Evolutionary conservation across 2,797 vertebrate genomes (phyloP).

Genomic region (Limnodromus scolopaceus): DNA sequence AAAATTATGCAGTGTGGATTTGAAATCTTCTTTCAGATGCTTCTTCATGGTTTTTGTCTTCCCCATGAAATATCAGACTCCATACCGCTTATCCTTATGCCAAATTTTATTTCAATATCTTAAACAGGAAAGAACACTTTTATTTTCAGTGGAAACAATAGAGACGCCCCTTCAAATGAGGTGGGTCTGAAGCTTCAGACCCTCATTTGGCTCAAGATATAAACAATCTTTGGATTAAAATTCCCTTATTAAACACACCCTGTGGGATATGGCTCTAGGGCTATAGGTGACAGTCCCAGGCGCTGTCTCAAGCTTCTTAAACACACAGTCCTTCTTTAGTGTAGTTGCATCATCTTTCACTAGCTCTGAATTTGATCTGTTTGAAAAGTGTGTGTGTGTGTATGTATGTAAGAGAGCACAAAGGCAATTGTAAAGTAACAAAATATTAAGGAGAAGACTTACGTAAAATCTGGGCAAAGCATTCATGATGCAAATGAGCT

Average conservation of each 20-base stretch:
- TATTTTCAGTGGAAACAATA: neutral
- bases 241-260: neutral
- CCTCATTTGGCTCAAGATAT: neutral
- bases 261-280: neutral
- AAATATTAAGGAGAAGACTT: neutral
- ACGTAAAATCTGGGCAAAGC: neutral
- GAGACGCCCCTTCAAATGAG: accelerated
- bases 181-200: neutral
- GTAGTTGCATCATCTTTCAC: neutral
- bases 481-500: neutral
- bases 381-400: neutral
- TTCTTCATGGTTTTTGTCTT: neutral
- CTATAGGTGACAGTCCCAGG: neutral
- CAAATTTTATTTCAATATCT: neutral
- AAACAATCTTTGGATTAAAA: neutral
- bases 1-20: neutral
- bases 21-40: neutral
- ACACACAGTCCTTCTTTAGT: neutral
- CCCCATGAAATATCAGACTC: neutral
- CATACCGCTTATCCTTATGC: neutral
- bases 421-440: neutral
- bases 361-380: neutral
- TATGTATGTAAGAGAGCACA: neutral
- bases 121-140: neutral
- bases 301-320: neutral